Evolutionary conservation across 2,113 vertebrate species (phyloP).

Genomic region (Otolemur garnettii): DNA sequence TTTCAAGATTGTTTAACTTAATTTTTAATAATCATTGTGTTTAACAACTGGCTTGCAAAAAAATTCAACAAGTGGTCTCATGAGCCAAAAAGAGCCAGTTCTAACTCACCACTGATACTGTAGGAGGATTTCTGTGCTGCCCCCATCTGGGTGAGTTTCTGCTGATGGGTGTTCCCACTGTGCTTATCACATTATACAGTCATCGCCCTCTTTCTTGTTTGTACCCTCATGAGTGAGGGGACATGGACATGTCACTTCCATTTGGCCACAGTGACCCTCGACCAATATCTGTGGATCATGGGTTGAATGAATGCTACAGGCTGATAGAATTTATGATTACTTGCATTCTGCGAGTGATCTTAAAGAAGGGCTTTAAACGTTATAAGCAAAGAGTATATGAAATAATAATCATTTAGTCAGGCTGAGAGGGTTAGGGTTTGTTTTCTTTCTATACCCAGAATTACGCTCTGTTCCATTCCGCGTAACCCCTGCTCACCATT

Average conservation of each 20-base stretch:
- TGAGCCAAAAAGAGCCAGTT: not conserved
- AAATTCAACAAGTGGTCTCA: not conserved
- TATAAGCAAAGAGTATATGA: conserved; percentile 46
- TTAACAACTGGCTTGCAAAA: not conserved
- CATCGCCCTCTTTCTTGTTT: not conserved
- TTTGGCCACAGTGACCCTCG: not conserved
- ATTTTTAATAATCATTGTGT: not conserved
- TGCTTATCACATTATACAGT: not conserved
- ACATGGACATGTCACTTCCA: not conserved
- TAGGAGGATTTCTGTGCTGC: not conserved
- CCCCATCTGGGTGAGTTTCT: not conserved
- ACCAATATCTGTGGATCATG: not conserved
- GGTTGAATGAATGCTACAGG: not conserved
- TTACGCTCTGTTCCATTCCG: not conserved
- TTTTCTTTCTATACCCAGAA: conserved; percentile 10
- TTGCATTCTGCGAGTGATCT: not conserved
- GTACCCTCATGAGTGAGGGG: not conserved
- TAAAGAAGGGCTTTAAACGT: conserved; percentile 10
- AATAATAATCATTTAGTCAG: conserved; percentile 34
- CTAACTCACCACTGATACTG: no score
- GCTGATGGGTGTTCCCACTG: not conserved
- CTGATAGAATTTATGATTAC: not conserved
- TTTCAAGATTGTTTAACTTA: not conserved
- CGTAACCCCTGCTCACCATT: not conserved
- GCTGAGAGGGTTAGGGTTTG: not conserved